Evolutionary conservation across 2,888 invertebrate species (phyloP).

Genomic region (Malachius bipustulatus): DNA sequence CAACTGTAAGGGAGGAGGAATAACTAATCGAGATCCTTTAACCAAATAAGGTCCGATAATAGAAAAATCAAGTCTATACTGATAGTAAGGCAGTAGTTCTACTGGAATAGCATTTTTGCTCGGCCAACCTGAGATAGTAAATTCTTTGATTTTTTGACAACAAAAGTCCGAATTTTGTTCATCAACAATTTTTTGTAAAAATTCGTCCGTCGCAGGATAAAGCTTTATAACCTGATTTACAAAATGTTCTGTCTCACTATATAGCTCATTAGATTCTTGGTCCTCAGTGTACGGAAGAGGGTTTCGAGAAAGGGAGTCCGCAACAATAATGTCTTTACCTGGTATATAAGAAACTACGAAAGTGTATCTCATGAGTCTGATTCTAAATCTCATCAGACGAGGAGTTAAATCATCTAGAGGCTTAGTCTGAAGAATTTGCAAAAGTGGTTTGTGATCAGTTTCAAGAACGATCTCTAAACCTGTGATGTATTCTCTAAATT

Average conservation of each 20-base stretch:
- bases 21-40: constrained; percentile 5
- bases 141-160: constrained; percentile 4
- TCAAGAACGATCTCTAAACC: constrained; percentile 24
- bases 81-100: neutral
- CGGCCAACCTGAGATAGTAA: neutral
- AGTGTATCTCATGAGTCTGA: constrained; percentile 4
- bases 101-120: neutral
- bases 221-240: neutral
- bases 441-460: constrained; percentile 29
- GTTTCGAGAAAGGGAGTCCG: neutral
- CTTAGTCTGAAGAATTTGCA: constrained; percentile 5
- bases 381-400: constrained; percentile 5
- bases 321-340: constrained; percentile 2
- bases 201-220: neutral
- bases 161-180: neutral
- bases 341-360: constrained; percentile 1
- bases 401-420: constrained; percentile 6
- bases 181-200: constrained; percentile 1
- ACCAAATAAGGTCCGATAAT: neutral
- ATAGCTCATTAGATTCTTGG: constrained; percentile 2
- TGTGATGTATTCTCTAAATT: constrained; percentile 25
- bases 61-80: constrained; percentile 1
- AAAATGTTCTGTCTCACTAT: constrained; percentile 2
- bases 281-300: neutral
- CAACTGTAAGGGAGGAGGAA: neutral